A percentile compares a stretch with the other conserved stretches of the same genome.
These are phyloP conservation scores for Herpailurus yagouaroundi DNA, from an alignment of 2,113 vertebrate genomes.

Conservation along the genomic window DNA sequence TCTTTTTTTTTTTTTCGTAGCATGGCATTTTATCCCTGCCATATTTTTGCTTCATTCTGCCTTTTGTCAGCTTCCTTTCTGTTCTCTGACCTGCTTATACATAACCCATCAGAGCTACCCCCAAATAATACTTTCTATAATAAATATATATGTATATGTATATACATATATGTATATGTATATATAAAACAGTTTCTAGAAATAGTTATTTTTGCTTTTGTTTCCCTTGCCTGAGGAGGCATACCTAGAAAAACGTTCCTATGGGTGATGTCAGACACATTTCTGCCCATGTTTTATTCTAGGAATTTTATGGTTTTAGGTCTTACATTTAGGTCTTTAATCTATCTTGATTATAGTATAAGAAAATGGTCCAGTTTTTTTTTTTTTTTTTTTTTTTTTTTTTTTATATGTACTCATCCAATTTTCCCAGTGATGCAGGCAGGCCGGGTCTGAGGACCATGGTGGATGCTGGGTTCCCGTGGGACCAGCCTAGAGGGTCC, in stretches of 20 bases:
- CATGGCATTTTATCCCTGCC: not conserved
- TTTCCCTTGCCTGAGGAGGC: not conserved
- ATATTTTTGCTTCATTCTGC: conserved; percentile 12
- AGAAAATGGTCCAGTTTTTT: not conserved
- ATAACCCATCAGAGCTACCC: not conserved
- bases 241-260: not conserved
- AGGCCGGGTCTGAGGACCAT: not conserved
- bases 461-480: not conserved
- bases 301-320: not conserved
- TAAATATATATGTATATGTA: too few relatives aligned
- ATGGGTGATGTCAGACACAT: not conserved
- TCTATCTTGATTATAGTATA: not conserved
- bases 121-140: not conserved
- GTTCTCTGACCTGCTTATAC: not conserved
- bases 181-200: not conserved
- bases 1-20: not conserved
- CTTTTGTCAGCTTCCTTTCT: not conserved
- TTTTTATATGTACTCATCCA: not conserved
- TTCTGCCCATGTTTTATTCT: not conserved
- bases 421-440: not conserved
- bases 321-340: not conserved
- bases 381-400: not conserved
- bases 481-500: not conserved
- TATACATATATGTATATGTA: too few relatives aligned
- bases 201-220: not conserved